Conservation (phyloP, 2,113 vertebrate species). For the Bufo gargarizans region DNA sequence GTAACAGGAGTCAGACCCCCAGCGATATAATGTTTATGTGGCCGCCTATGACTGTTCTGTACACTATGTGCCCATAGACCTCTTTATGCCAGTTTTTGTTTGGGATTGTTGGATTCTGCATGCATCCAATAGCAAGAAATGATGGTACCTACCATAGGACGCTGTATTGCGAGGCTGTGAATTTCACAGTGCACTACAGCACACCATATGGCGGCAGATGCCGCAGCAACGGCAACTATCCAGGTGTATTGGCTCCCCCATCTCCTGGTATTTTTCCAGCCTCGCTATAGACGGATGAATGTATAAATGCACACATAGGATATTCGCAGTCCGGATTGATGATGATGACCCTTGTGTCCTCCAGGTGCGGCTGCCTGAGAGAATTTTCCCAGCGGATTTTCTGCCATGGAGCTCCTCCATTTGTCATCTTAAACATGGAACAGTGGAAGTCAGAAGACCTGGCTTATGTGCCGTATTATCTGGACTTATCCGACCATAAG, state of each 20-base stretch:
- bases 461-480: slow-evolving; percentile 84
- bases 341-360: slow-evolving; percentile 46
- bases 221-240: too few species aligned
- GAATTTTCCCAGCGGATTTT: slow-evolving; percentile 84
- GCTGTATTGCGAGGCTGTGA: background rate
- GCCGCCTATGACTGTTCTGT: too few species aligned
- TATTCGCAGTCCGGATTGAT: background rate
- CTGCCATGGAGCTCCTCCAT: slow-evolving; percentile 83
- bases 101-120: too few species aligned
- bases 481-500: slow-evolving; percentile 85
- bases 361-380: slow-evolving; percentile 81
- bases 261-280: too few species aligned
- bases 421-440: slow-evolving; percentile 90
- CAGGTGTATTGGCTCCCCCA: too few species aligned
- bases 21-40: too few species aligned
- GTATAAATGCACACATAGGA: background rate
- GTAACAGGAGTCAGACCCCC: too few species aligned
- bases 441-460: slow-evolving; percentile 88
- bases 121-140: too few species aligned
- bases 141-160: background rate
- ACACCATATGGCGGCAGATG: background rate
- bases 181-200: background rate
- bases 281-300: background rate
- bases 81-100: too few species aligned
- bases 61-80: too few species aligned